phyloP scores from a whole-genome alignment of 1,140 invertebrate genomes.

The Pseudomyrmex flavicornis region DNA sequence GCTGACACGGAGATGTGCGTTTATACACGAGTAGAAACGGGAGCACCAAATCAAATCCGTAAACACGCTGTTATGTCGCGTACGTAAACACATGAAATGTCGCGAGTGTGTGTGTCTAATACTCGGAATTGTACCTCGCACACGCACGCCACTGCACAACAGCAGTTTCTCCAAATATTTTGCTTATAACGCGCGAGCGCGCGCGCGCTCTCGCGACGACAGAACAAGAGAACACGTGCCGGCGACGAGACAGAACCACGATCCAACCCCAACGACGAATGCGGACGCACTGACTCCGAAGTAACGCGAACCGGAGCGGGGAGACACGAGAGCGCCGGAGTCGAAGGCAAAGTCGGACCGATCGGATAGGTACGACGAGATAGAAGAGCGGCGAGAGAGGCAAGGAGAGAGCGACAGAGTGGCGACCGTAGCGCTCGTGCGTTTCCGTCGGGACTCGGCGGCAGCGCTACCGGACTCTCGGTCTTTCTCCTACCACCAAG shows the following conservation, averaged over 20 bases:
- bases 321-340: conserved; percentile 49
- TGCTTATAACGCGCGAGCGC: conserved; percentile 11
- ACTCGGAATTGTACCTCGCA: conserved; percentile 19
- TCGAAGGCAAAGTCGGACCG: conserved; percentile 19
- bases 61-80: conserved; percentile 40
- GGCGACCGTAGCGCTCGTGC: conserved; percentile 29
- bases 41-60: conserved; percentile 67
- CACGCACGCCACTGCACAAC: conserved; percentile 23
- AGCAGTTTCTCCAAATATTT: conserved; percentile 61
- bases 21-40: conserved; percentile 25
- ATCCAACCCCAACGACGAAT: conserved; percentile 62
- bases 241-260: neutral
- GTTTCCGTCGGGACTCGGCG: conserved; percentile 31
- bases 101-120: neutral
- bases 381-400: neutral
- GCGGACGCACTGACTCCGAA: conserved; percentile 72
- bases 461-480: conserved; percentile 1
- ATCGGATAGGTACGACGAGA: neutral
- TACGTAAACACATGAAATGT: conserved; percentile 33
- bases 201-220: neutral
- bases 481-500: neutral
- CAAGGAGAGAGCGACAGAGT: neutral
- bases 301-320: conserved; percentile 59
- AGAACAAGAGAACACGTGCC: conserved; percentile 51
- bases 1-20: neutral